A percentile compares a stretch with the other conserved stretches of the same genome.
phyloP scores from a whole-genome alignment of 2,888 invertebrate species.

The Heterodera filipjevi region DNA sequence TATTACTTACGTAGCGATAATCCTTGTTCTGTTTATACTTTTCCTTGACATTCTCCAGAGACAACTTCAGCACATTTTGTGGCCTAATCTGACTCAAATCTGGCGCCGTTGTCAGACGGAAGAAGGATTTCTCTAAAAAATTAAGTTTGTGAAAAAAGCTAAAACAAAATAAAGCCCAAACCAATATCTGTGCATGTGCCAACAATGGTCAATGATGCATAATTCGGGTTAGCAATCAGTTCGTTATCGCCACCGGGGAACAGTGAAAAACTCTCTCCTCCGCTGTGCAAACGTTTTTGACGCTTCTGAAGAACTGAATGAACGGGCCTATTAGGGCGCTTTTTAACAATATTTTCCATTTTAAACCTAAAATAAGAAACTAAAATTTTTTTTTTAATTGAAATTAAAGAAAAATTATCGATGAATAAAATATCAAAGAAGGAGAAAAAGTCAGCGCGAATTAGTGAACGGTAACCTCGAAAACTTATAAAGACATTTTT shows the following conservation, averaged over 20 bases:
- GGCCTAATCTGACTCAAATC: conserved; percentile 85
- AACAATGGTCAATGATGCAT: conserved; percentile 72
- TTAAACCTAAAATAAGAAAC: neutral
- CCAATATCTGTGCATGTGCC: conserved; percentile 86
- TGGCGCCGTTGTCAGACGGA: conserved; percentile 89
- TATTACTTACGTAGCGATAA: conserved; percentile 80
- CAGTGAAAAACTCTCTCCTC: conserved; percentile 6
- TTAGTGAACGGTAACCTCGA: no score
- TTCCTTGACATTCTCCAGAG: conserved; percentile 85
- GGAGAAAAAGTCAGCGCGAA: conserved; percentile 3
- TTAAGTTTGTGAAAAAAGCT: neutral
- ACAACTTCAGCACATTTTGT: conserved; percentile 79
- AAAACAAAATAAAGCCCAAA: neutral
- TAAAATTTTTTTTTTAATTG: no score
- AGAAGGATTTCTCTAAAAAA: conserved; percentile 83
- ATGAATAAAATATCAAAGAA: no score
- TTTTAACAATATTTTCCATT: neutral
- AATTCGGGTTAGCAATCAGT: neutral
- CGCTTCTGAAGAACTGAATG: conserved; percentile 20
- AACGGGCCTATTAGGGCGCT: neutral
- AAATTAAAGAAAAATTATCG: no score
- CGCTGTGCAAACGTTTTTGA: conserved; percentile 20
- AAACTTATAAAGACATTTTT: no score
- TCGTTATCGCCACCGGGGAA: neutral
- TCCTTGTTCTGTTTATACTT: conserved; percentile 85